Conservation (phyloP, 2,888 invertebrate species). For the Xanthia icteritia region DNA sequence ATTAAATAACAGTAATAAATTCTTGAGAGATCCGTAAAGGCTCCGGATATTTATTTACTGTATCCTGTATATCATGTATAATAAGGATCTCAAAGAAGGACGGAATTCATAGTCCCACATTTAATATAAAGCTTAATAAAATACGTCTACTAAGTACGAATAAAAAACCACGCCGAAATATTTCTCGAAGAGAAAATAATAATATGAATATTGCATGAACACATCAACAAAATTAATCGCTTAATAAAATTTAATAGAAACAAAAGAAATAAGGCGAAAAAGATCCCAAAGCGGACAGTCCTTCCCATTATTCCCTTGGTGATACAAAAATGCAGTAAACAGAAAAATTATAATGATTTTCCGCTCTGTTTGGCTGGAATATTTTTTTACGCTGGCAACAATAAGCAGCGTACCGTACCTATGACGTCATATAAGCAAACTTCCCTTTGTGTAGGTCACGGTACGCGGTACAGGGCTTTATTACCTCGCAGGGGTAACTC, state of each 20-base stretch:
- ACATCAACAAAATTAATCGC: constrained; percentile 53
- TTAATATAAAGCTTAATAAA: constrained; percentile 30
- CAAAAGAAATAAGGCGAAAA: constrained; percentile 54
- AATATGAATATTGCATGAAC: constrained; percentile 57
- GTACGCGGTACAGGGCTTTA: constrained; percentile 56
- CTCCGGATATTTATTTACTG: constrained; percentile 16
- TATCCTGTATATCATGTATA: background rate
- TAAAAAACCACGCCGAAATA: constrained; percentile 29
- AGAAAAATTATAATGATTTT: constrained; percentile 60
- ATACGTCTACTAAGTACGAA: constrained; percentile 12
- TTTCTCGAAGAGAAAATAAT: constrained; percentile 21
- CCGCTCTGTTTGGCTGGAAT: constrained; percentile 56
- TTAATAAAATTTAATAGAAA: constrained; percentile 65
- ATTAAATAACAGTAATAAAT: constrained; percentile 14
- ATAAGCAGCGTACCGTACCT: constrained; percentile 25
- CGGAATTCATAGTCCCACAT: constrained; percentile 3
- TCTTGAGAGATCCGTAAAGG: background rate
- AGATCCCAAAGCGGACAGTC: constrained; percentile 33
- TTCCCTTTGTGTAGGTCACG: constrained; percentile 64
- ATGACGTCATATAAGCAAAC: constrained; percentile 45
- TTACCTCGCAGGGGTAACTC: constrained; percentile 54
- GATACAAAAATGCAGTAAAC: constrained; percentile 58
- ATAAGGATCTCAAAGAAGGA: background rate
- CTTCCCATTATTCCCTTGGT: constrained; percentile 29
- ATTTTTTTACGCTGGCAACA: constrained; percentile 59